A percentile compares a stretch with the other conserved stretches of the same genome.
phyloP scores from a whole-genome alignment of 2,888 invertebrate genomes.

The Aphodius granarius region DNA sequence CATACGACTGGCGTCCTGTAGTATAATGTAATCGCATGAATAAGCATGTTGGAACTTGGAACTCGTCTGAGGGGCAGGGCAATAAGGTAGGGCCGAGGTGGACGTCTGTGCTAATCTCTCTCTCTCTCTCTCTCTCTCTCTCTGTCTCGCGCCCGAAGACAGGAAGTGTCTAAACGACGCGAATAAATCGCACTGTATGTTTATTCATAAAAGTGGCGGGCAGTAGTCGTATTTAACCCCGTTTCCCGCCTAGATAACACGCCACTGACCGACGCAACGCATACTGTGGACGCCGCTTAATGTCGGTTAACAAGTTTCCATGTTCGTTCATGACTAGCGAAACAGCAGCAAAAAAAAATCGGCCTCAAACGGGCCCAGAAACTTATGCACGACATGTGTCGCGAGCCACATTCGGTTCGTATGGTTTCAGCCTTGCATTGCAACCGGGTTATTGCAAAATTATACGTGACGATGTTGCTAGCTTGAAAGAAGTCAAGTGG shows the following conservation, averaged over 20 bases:
- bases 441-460: background rate
- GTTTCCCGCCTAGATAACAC: background rate
- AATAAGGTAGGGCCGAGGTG: background rate
- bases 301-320: background rate
- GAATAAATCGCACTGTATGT: background rate
- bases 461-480: background rate
- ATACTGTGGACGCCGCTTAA: background rate
- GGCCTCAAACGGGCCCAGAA: background rate
- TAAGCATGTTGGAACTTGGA: background rate
- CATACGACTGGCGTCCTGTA: background rate
- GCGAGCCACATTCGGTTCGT: background rate
- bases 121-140: background rate
- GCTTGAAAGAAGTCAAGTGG: background rate
- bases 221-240: background rate
- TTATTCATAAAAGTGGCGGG: background rate
- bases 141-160: background rate
- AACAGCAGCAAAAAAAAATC: background rate
- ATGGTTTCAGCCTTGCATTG: background rate
- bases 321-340: background rate
- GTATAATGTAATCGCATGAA: background rate
- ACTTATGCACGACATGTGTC: background rate
- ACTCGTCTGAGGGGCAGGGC: background rate
- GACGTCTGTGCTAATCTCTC: background rate
- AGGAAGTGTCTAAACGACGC: background rate
- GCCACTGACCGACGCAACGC: background rate